Conservation (phyloP, 1,140 invertebrate species). For the Tetramorium alpestre region DNA sequence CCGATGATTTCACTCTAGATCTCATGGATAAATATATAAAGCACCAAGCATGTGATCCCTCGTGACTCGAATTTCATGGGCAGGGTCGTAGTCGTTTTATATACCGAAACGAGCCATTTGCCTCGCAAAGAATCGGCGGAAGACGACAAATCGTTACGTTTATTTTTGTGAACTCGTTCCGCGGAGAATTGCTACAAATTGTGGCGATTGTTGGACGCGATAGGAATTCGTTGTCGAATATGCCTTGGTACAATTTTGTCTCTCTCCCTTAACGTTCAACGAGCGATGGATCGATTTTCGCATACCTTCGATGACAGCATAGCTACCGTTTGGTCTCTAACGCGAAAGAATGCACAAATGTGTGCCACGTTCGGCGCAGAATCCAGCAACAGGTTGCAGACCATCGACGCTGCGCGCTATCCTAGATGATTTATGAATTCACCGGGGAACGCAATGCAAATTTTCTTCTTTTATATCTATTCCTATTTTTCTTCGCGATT, state of each 20-base stretch:
- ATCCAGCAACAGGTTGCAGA: slow-evolving; percentile 63
- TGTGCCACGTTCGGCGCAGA: neutral
- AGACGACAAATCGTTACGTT: neutral
- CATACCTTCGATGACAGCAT: neutral
- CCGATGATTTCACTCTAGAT: neutral
- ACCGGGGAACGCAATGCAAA: neutral
- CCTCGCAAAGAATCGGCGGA: neutral
- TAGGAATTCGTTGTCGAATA: slow-evolving; percentile 40
- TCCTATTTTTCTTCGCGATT: neutral
- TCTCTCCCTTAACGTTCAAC: neutral
- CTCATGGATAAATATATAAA: slow-evolving; percentile 2
- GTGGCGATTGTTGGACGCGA: neutral
- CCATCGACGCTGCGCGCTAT: slow-evolving; percentile 26
- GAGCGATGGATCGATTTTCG: neutral
- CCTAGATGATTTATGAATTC: slow-evolving; percentile 55
- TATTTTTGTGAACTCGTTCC: neutral
- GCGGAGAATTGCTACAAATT: slow-evolving; percentile 37
- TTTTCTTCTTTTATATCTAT: neutral
- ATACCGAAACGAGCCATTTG: neutral
- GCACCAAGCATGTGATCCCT: neutral
- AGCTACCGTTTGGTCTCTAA: neutral
- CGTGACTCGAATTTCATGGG: slow-evolving; percentile 10
- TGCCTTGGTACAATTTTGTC: neutral
- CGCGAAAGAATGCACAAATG: slow-evolving; percentile 16
- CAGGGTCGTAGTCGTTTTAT: neutral